A percentile compares a stretch with the other conserved stretches of the same genome.
Conservation (phyloP, 2,797 vertebrate genomes). For the Trachurus trachurus region DNA sequence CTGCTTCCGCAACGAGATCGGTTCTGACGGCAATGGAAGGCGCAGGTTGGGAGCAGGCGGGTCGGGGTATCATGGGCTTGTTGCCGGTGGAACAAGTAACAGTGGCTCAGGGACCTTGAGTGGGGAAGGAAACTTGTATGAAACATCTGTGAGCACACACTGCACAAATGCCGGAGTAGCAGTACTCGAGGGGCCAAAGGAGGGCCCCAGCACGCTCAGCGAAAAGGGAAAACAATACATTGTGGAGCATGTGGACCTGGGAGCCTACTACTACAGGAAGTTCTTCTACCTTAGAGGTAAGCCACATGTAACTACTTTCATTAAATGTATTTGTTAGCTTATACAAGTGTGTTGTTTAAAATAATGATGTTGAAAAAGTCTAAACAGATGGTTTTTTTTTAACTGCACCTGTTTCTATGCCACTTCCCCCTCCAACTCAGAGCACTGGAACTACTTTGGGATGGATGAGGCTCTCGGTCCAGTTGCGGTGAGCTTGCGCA, state of each 20-base stretch:
- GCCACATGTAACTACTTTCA: conserved; percentile 35
- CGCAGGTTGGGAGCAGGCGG: conserved; percentile 88
- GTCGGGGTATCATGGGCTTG: conserved; percentile 57
- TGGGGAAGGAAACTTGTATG: conserved; percentile 90
- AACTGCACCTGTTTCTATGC: neutral
- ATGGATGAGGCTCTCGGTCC: conserved; percentile 95
- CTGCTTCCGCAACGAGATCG: conserved; percentile 97
- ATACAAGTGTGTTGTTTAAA: conserved; percentile 12
- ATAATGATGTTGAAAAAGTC: neutral
- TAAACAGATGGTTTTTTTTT: neutral
- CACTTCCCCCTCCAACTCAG: conserved; percentile 77
- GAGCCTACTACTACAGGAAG: conserved; percentile 96
- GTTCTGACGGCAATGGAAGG: conserved; percentile 89
- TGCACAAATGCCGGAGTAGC: conserved; percentile 96
- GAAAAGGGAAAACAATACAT: conserved; percentile 95
- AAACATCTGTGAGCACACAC: conserved; percentile 92
- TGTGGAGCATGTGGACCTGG: conserved; percentile 96
- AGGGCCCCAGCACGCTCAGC: conserved; percentile 89
- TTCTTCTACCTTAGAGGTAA: conserved; percentile 96
- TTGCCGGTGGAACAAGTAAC: conserved; percentile 71
- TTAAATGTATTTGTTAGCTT: neutral
- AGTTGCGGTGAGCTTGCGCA: conserved; percentile 94
- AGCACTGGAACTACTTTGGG: conserved; percentile 99
- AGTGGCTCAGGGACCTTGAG: conserved; percentile 87
- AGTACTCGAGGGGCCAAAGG: conserved; percentile 95